Conservation (phyloP, 2,113 vertebrate species). For the Motacilla tschutschensis region DNA sequence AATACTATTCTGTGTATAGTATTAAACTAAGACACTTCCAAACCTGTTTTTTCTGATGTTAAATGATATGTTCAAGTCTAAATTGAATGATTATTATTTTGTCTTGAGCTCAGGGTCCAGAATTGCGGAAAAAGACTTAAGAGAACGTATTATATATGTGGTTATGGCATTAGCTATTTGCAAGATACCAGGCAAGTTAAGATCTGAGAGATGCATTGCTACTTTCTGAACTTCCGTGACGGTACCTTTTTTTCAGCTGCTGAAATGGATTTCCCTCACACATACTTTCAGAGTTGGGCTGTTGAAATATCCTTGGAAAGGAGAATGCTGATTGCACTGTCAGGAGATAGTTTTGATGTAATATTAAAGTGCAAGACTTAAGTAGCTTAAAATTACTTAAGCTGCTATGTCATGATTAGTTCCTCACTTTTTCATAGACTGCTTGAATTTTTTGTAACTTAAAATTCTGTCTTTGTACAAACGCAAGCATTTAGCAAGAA, state of each 20-base stretch:
- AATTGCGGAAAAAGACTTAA: fast-evolving
- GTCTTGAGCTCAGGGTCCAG: not conserved
- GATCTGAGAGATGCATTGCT: not conserved
- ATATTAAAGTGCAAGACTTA: not conserved
- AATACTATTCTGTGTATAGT: not conserved
- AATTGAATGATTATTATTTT: not conserved
- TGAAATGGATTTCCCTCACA: not conserved
- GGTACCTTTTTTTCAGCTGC: not conserved
- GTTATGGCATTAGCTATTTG: not conserved
- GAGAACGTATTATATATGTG: not conserved
- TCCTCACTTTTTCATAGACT: not conserved
- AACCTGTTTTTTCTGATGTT: not conserved
- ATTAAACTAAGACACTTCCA: not conserved
- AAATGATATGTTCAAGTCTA: not conserved
- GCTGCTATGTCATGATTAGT: not conserved
- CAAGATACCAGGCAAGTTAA: not conserved
- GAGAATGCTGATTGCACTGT: not conserved
- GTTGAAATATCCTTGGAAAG: not conserved
- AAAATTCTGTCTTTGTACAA: not conserved
- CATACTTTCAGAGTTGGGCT: not conserved
- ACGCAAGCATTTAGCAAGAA: not conserved
- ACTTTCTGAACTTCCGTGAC: not conserved
- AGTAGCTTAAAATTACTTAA: not conserved
- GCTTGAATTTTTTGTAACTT: not conserved
- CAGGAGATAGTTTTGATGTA: not conserved